Evolutionary conservation across 2,797 vertebrate species (phyloP).

Genomic region (Clamator glandarius): DNA sequence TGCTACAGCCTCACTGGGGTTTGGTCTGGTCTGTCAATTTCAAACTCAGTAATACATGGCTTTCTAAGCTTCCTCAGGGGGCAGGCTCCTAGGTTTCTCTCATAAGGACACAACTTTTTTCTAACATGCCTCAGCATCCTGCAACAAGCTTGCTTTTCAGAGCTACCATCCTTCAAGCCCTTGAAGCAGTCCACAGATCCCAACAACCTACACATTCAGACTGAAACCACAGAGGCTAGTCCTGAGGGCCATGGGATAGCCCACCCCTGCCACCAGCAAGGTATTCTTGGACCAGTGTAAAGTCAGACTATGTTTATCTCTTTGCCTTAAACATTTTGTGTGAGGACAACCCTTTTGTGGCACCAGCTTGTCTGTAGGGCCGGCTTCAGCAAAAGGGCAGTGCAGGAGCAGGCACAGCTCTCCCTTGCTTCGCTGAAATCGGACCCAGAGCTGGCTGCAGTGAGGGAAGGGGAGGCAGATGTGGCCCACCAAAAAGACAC

Average conservation of each 20-base stretch:
- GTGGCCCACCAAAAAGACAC: too few species aligned
- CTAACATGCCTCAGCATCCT: background rate
- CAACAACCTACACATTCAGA: background rate
- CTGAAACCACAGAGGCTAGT: background rate
- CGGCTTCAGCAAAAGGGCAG: too few species aligned
- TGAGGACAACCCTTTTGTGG: too few species aligned
- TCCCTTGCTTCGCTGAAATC: too few species aligned
- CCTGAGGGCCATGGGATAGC: background rate
- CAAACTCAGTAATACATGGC: background rate
- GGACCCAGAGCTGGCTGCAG: too few species aligned
- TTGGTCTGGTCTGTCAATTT: background rate
- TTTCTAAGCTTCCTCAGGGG: background rate
- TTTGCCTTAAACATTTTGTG: too few species aligned
- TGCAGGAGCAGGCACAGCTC: too few species aligned
- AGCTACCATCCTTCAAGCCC: background rate
- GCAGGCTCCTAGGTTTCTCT: background rate
- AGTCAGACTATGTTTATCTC: too few species aligned
- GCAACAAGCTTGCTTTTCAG: background rate
- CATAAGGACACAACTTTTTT: background rate
- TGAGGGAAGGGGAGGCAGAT: too few species aligned
- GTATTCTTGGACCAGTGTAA: background rate
- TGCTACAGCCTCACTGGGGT: background rate
- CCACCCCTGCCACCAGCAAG: rapidly evolving
- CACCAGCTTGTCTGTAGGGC: too few species aligned
- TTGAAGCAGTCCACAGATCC: background rate